Conservation (phyloP, 2,113 vertebrate genomes). For the Symphodus melops region DNA sequence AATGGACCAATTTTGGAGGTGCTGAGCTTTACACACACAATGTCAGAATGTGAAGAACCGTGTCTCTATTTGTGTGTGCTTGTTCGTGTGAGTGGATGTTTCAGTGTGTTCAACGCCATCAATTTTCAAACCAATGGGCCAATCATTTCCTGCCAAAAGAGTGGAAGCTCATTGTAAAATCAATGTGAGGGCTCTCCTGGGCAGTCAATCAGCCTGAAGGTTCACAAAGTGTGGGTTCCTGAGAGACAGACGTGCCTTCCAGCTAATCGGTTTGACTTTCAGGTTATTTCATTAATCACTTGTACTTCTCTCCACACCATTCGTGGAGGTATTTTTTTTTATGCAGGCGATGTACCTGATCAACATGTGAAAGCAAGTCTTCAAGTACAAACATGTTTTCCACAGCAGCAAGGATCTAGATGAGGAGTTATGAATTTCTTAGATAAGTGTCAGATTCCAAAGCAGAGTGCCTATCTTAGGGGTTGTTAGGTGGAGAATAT, state of each 20-base stretch:
- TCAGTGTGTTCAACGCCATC: conserved; percentile 45
- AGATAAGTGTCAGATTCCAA: conserved; percentile 57
- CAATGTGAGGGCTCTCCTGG: conserved; percentile 48
- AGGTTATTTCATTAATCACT: conserved; percentile 10
- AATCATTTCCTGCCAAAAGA: conserved; percentile 23
- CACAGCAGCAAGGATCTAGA: conserved; percentile 2
- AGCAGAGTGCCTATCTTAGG: not conserved
- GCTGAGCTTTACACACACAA: conserved; percentile 26
- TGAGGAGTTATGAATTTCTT: conserved; percentile 25
- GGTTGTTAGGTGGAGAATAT: not conserved
- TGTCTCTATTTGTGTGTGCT: not conserved
- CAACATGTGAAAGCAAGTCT: conserved; percentile 8
- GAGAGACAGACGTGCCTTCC: conserved; percentile 11
- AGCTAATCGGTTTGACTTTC: conserved; percentile 23
- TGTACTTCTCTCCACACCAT: not conserved
- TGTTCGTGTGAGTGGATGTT: conserved; percentile 19
- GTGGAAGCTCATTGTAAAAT: conserved; percentile 60
- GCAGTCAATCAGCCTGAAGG: conserved; percentile 11
- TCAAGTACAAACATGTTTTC: conserved; percentile 31
- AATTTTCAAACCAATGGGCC: conserved; percentile 56
- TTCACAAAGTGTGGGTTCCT: conserved; percentile 20
- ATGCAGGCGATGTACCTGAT: conserved; percentile 8
- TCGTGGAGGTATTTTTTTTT: not conserved
- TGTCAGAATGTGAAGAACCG: conserved; percentile 25
- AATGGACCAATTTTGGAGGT: conserved; percentile 60